Evolutionary conservation across 2,888 invertebrate genomes (phyloP).

Genomic region (Phyto melanocephala): DNA sequence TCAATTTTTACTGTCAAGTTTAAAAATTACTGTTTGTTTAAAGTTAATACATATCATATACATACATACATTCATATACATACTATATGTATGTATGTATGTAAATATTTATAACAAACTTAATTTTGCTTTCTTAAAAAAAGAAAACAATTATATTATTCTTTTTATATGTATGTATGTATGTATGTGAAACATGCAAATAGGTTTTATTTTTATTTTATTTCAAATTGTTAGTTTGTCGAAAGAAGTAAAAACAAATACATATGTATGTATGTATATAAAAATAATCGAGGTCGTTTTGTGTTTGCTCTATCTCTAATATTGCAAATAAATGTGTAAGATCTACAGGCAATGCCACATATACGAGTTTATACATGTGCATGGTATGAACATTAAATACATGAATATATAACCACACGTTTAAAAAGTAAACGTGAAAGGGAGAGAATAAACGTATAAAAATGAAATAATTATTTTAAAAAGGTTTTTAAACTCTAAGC

Average conservation of each 20-base stretch:
- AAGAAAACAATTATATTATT: background rate
- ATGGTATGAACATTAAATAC: too few species aligned
- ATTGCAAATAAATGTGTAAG: constrained; percentile 38
- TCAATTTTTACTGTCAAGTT: background rate
- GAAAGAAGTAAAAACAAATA: constrained; percentile 43
- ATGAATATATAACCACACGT: background rate
- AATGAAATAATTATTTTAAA: background rate
- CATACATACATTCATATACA: too few species aligned
- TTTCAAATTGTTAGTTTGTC: constrained; percentile 24
- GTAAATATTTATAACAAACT: constrained; percentile 8
- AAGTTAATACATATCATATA: too few species aligned
- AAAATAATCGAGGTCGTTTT: constrained; percentile 39
- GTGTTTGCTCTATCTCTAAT: background rate
- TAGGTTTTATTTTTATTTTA: background rate
- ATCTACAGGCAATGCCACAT: background rate
- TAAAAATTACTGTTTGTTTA: background rate
- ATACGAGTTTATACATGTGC: background rate
- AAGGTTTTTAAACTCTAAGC: constrained; percentile 14
- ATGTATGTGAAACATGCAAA: constrained; percentile 27
- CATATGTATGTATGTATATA: too few species aligned
- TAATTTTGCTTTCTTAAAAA: constrained; percentile 36
- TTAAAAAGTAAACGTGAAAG: background rate
- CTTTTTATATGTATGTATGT: background rate
- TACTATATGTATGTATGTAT: too few species aligned
- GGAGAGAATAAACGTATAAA: background rate